These are phyloP conservation scores for Heterodera schachtii DNA, from an alignment of 1,140 invertebrate species.

Conservation along the genomic window DNA sequence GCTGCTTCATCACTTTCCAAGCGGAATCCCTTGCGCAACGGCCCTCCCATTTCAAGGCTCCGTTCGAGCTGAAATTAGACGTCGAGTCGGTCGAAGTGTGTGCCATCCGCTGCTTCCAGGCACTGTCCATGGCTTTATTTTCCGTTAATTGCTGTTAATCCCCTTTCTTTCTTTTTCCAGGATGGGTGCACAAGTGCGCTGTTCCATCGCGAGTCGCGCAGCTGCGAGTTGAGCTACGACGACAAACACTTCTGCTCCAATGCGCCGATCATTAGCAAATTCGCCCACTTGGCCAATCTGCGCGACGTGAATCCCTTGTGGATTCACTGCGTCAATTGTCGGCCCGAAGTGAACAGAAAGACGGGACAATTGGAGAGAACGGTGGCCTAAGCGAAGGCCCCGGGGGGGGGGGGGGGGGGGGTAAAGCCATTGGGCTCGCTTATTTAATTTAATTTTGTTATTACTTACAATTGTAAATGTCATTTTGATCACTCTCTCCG, in stretches of 20 bases:
- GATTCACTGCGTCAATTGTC: constrained; percentile 44
- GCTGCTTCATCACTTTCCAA: constrained; percentile 48
- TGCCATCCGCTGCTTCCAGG: constrained; percentile 41
- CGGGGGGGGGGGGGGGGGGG: no score
- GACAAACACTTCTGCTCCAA: constrained; percentile 41
- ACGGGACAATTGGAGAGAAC: constrained; percentile 22
- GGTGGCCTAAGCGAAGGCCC: neutral
- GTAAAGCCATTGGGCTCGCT: no score
- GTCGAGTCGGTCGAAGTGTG: constrained; percentile 41
- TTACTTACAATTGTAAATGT: neutral
- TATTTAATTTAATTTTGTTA: neutral
- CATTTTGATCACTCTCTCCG: neutral
- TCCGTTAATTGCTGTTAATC: neutral
- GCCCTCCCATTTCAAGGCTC: constrained; percentile 37
- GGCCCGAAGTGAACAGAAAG: constrained; percentile 32
- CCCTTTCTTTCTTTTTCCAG: constrained; percentile 9
- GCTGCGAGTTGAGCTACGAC: constrained; percentile 41
- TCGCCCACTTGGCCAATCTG: constrained; percentile 20
- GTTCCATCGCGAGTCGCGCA: constrained; percentile 31
- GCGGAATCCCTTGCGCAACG: constrained; percentile 33
- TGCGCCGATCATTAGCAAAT: constrained; percentile 32
- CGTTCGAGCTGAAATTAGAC: constrained; percentile 38
- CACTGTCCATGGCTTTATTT: constrained; percentile 5
- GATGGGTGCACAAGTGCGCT: constrained; percentile 48
- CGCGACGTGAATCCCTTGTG: constrained; percentile 29